These are phyloP conservation scores for Agraylea sexmaculata DNA, from an alignment of 1,140 invertebrate genomes.

Conservation along the genomic window DNA sequence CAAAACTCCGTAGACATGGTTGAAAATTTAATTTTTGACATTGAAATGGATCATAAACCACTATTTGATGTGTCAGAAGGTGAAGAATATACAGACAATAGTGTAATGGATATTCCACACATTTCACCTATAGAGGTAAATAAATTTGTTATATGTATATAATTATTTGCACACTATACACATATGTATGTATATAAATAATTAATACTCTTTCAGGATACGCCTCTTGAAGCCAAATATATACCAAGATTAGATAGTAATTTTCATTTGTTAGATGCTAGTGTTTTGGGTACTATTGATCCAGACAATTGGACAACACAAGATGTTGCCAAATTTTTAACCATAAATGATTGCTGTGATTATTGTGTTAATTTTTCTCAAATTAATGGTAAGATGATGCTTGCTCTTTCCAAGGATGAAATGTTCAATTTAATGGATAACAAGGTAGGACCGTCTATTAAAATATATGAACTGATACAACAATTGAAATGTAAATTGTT, in stretches of 20 bases:
- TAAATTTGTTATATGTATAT: no score
- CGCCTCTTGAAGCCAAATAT: slow-evolving; percentile 39
- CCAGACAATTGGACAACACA: slow-evolving; percentile 58
- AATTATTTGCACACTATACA: no score
- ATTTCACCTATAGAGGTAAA: no score
- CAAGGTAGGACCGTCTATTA: slow-evolving; percentile 88
- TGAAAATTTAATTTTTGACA: slow-evolving; percentile 6
- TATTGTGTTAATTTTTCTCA: slow-evolving; percentile 78
- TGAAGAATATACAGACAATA: neutral
- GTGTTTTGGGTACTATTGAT: slow-evolving; percentile 29
- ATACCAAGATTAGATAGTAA: slow-evolving; percentile 56
- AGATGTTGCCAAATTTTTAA: slow-evolving; percentile 79
- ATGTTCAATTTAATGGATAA: slow-evolving; percentile 80
- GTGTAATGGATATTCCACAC: slow-evolving; percentile 6
- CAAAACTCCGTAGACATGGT: slow-evolving; percentile 4
- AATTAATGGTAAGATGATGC: slow-evolving; percentile 68
- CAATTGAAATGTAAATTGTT: slow-evolving; percentile 75
- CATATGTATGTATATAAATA: no score
- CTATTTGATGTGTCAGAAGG: neutral
- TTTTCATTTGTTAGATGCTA: slow-evolving; percentile 26
- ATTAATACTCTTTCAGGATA: no score
- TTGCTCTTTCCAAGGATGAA: slow-evolving; percentile 77
- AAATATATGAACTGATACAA: slow-evolving; percentile 84
- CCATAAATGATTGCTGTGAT: slow-evolving; percentile 78
- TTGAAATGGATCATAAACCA: slow-evolving; percentile 4